These are phyloP conservation scores for Mya arenaria DNA, from an alignment of 1,140 invertebrate species.

Conservation along the genomic window DNA sequence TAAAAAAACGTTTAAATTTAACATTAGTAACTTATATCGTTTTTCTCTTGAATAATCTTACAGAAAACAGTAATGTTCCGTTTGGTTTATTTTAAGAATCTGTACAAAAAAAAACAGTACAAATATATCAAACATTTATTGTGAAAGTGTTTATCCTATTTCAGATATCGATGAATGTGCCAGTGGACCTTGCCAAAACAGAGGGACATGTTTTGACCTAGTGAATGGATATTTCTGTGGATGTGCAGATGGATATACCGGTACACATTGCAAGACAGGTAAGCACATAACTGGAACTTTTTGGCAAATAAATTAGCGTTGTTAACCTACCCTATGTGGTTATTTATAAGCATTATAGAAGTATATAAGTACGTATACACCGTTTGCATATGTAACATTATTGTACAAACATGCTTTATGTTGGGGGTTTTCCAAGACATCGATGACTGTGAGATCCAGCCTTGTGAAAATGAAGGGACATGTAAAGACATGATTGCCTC, in stretches of 20 bases:
- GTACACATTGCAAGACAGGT: slow-evolving; percentile 1
- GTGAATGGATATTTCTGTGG: slow-evolving; percentile 20
- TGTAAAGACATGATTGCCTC: slow-evolving; percentile 2
- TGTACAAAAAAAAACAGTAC: neutral
- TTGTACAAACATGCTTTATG: too few relatives aligned
- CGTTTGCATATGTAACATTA: too few relatives aligned
- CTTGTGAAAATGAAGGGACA: slow-evolving; percentile 31
- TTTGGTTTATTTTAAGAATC: neutral
- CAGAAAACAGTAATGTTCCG: neutral
- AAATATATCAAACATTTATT: neutral
- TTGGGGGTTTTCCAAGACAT: slow-evolving; percentile 84
- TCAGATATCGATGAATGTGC: slow-evolving; percentile 28
- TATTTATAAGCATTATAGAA: too few relatives aligned
- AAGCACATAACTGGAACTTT: neutral
- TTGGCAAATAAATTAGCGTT: neutral
- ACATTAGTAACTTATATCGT: too few relatives aligned
- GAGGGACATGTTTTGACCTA: slow-evolving; percentile 27
- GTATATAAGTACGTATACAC: too few relatives aligned
- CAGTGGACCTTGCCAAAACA: slow-evolving; percentile 18
- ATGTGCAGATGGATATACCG: neutral
- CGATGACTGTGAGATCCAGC: slow-evolving; percentile 85
- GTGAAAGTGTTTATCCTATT: neutral
- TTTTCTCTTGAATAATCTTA: too few relatives aligned
- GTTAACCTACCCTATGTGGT: too few relatives aligned
- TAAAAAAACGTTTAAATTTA: too few relatives aligned